Base-by-base conservation (phyloP, 2,888 invertebrate species). In the Andrena dorsata region DNA sequence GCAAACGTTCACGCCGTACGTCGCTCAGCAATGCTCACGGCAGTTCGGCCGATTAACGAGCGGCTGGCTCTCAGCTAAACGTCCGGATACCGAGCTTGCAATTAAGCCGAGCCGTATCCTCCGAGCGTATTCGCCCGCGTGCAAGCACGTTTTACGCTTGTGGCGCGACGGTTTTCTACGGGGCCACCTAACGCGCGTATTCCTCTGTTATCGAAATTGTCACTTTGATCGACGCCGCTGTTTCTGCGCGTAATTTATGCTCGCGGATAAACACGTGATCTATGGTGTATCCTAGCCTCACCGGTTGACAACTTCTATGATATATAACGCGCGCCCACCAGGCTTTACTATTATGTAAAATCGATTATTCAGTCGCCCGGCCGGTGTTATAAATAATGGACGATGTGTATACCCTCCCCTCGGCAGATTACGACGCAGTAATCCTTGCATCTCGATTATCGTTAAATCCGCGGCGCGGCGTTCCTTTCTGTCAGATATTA, bases 301-400 rank as follows among this genome's bases (percentile, higher is more conserved):
- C 49, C 32, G 51, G 58, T 72, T 53, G 78, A 74, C 79, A 64
- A 74, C 70, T 68, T 30, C 53, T 58, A 66, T 75, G 63, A 78
- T 68, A 66, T 82, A 81, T 51, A 68, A n/a, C 16, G 20, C 28
- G 47, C 35, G 66, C n/a, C 41, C 71, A 23, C 47, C 66, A 13
- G 16, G 80, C 80, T 80, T 80, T 72, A 68, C 68, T 80, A 80
- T 80, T 79, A 80, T 64, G 80, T 56, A 58, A 80, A 80, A 80
- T 80, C 80, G 80, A 80, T 79, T 73, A 58, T 69, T 79, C 80
- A 53, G 56, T 61, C 66, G 65, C 47, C 32, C 16, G 28, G 49
- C 23, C 20, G 26, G n/a, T 28, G 80, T 72, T 58, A 68, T 78
- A 80, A 80, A 79, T 79, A 78, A 80, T 68, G 72, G 32, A 6